Percentiles rank a stretch among this genome's conserved stretches.
phyloP scores from a whole-genome alignment of 2,797 vertebrate species.

The Mormyrus proboscirostris region DNA sequence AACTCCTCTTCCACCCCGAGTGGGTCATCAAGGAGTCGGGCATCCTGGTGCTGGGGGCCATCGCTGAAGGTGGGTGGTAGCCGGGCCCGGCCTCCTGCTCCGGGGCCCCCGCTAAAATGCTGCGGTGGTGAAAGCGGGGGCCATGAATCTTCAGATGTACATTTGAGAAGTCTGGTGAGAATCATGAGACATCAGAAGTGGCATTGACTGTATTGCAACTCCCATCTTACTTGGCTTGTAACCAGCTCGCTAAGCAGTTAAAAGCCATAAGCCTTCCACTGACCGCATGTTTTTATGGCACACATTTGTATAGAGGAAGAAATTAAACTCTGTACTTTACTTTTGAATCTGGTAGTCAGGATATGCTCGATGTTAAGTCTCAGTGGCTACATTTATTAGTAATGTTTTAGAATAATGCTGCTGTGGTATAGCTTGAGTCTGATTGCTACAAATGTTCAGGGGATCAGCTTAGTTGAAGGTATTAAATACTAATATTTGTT shows the following conservation, averaged over 20 bases:
- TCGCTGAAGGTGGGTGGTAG: slow-evolving; percentile 77
- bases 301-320: background rate
- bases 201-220: background rate
- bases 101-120: background rate
- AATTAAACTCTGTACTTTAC: background rate
- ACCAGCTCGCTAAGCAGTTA: background rate
- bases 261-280: background rate
- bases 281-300: background rate
- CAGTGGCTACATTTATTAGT: background rate
- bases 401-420: background rate
- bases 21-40: slow-evolving; percentile 96
- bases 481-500: background rate
- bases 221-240: background rate
- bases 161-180: background rate
- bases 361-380: background rate
- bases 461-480: background rate
- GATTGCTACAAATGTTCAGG: background rate
- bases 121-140: background rate
- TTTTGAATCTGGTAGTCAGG: background rate
- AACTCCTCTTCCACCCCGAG: slow-evolving; percentile 87
- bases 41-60: slow-evolving; percentile 90
- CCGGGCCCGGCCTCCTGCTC: too few relatives aligned
- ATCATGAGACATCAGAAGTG: background rate
- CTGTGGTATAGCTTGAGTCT: background rate
- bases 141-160: background rate